Conservation (phyloP, 2,113 vertebrate species). For the Oreochromis niloticus region DNA sequence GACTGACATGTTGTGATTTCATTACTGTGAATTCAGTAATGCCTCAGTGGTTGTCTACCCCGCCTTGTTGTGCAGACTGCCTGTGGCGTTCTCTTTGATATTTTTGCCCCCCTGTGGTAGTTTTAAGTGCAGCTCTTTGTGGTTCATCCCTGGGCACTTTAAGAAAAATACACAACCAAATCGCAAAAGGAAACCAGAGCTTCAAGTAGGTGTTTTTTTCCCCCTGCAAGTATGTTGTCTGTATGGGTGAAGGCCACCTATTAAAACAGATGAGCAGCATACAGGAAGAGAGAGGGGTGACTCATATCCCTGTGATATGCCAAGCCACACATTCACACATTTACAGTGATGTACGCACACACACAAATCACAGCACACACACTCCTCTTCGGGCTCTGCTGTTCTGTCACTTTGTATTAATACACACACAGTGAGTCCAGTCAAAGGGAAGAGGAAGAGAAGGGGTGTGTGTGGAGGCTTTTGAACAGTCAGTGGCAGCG, state of each 20-base stretch:
- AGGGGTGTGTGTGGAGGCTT: neutral
- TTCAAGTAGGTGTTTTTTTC: neutral
- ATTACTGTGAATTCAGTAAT: neutral
- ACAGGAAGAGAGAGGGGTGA: slow-evolving; percentile 25
- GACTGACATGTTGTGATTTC: neutral
- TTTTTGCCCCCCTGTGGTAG: neutral
- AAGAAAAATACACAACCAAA: neutral
- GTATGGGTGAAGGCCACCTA: slow-evolving; percentile 12
- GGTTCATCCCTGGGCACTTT: neutral
- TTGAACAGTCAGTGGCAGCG: neutral
- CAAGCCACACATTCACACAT: slow-evolving; percentile 42
- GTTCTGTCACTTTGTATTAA: slow-evolving; percentile 58
- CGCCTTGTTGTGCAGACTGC: neutral
- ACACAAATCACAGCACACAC: neutral
- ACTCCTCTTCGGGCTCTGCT: slow-evolving; percentile 27
- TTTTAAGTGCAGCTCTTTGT: neutral
- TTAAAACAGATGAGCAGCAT: slow-evolving; percentile 23
- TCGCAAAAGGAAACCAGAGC: neutral
- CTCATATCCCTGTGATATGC: slow-evolving; percentile 42
- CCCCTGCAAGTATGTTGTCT: neutral
- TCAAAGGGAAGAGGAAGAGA: neutral
- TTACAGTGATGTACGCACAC: neutral
- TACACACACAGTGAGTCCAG: slow-evolving; percentile 11
- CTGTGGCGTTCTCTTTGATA: neutral
- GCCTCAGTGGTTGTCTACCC: neutral